Base-by-base conservation (phyloP, 2,113 vertebrate species). In the Oncorhynchus tshawytscha region DNA sequence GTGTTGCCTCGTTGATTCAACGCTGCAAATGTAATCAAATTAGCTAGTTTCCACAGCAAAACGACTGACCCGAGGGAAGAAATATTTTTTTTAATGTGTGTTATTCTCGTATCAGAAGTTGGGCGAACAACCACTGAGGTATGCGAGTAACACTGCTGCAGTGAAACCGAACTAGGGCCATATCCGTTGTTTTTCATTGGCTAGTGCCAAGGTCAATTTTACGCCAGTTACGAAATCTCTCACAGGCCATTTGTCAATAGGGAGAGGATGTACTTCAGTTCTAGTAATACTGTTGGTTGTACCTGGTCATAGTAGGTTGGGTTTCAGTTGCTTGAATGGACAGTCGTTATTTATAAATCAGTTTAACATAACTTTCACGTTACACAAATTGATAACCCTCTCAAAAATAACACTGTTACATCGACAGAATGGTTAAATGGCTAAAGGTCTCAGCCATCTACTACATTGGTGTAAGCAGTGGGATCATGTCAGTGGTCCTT, bases 51-150 rank as follows among this genome's bases (percentile, higher is more conserved):
- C 11, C 39, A 1, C 1, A 16, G 5, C 2, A 48, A 12, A 8
- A 7, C 5, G 3, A 71, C 18, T 2, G 0, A 24, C 1, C 15
- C 2, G 31, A 34, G 7, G 31, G 27, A 69, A 39, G 3, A 1
- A 24, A 4, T 59, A 2, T n/a, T 62, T 60, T 65, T 70, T n/a
- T 22, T 7, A 9, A n/a, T 70, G 59, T 45, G 18, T 24, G 59
- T 39, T 74, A 62, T 80, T 75, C 75, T 78, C 67, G 49, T 85
- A 83, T 81, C 80, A 73, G 89, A 92, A 92, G 87, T 90, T 92
- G 22, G 83, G 88, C 85, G 77, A 87, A 80, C 77, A 78, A 2
- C 39, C 8, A 45, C 39, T 12, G 39, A 45, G 39, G 39, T 45
- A 45, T 45, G 89, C 85, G 77, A 87, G 81, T 76, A 78, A 82